phyloP scores from a whole-genome alignment of 2,113 vertebrate species.

The Odocoileus hemionus region DNA sequence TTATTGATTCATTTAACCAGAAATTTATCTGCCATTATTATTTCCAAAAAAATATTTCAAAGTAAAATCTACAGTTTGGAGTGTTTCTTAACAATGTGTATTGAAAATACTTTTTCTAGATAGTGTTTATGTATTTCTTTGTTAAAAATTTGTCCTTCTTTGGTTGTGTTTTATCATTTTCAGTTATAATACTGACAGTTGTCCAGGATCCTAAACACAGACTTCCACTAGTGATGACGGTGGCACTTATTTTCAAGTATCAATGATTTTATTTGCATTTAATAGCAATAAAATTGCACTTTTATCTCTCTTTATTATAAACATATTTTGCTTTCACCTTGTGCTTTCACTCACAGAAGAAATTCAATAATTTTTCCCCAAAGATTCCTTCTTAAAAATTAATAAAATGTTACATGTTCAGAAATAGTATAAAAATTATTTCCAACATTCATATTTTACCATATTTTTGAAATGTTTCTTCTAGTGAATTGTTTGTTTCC shows the following conservation, averaged over 20 bases:
- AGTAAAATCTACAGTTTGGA: not conserved
- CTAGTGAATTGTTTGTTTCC: not conserved
- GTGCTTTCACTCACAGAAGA: not conserved
- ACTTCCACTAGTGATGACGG: not conserved
- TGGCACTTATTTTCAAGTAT: not conserved
- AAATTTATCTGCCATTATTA: not conserved
- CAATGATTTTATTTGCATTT: not conserved
- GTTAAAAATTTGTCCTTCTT: not conserved
- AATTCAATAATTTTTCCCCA: not conserved
- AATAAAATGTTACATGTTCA: not conserved
- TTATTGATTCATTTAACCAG: not conserved
- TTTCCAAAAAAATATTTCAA: not conserved
- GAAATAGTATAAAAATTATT: not conserved
- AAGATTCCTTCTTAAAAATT: not conserved
- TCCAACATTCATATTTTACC: not conserved
- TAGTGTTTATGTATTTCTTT: not conserved
- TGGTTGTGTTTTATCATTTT: not conserved
- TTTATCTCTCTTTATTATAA: not conserved
- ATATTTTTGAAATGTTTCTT: not conserved
- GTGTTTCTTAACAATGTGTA: not conserved
- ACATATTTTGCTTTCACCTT: not conserved
- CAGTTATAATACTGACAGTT: not conserved
- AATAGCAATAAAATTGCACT: not conserved
- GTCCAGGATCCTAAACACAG: not conserved
- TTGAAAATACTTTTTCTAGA: not conserved